These are phyloP conservation scores for Dendrolimus kikuchii DNA, from an alignment of 1,140 invertebrate species.

Conservation along the genomic window DNA sequence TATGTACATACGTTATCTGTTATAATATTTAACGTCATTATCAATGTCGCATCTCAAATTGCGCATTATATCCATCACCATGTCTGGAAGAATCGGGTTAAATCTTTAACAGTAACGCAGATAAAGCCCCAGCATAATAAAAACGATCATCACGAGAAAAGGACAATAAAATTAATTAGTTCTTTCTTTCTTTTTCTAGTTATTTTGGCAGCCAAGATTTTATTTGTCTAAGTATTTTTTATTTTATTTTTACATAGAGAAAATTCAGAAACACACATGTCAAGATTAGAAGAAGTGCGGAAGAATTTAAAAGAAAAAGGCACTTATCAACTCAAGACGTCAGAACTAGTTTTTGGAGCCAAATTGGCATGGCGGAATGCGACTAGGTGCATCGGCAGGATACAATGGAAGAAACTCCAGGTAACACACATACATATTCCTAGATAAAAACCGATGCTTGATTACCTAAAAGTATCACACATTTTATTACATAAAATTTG, in stretches of 20 bases:
- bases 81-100: no score
- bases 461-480: no score
- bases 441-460: slow-evolving; percentile 19
- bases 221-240: no score
- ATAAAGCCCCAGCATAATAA: no score
- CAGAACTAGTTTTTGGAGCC: slow-evolving; percentile 92
- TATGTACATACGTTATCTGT: no score
- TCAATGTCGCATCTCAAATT: no score
- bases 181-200: neutral
- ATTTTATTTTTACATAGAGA: slow-evolving; percentile 68
- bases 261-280: slow-evolving; percentile 80
- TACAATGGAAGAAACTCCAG: slow-evolving; percentile 97
- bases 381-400: slow-evolving; percentile 92
- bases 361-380: slow-evolving; percentile 96
- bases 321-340: slow-evolving; percentile 92
- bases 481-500: no score
- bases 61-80: no score
- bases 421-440: slow-evolving; percentile 59
- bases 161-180: neutral
- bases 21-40: no score
- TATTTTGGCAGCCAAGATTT: no score
- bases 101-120: no score
- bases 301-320: slow-evolving; percentile 82
- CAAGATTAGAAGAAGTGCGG: slow-evolving; percentile 84
- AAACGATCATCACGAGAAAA: no score